A percentile compares a stretch with the other conserved stretches of the same genome.
phyloP scores from a whole-genome alignment of 1,140 invertebrate genomes.

The Stegodyphus mimosarum region DNA sequence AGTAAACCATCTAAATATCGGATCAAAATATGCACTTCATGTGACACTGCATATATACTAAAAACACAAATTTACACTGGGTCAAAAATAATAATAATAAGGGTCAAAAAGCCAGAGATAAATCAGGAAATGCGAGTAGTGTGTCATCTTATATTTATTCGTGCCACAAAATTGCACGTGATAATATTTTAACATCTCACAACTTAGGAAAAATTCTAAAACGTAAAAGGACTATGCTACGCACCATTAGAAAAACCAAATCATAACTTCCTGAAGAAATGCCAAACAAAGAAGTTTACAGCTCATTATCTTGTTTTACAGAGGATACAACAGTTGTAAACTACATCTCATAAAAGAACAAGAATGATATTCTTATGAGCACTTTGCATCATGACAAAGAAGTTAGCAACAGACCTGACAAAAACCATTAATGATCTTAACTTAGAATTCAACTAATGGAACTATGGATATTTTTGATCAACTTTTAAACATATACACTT shows the following conservation, averaged over 20 bases:
- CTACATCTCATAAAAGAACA: slow-evolving; percentile 65
- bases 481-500: slow-evolving; percentile 66
- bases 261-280: not conserved
- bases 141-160: not conserved
- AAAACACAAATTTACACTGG: not conserved
- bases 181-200: not conserved
- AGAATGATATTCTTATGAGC: slow-evolving; percentile 66
- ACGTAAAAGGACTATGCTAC: not conserved
- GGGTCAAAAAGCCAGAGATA: not conserved
- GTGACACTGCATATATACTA: not conserved
- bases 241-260: not conserved
- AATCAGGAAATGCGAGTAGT: not conserved
- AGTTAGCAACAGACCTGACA: slow-evolving; percentile 40
- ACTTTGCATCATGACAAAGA: slow-evolving; percentile 64
- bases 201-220: not conserved
- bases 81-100: no score
- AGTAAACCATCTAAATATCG: not conserved
- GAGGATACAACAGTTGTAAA: slow-evolving; percentile 61
- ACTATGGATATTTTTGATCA: slow-evolving; percentile 69
- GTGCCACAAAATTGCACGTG: not conserved
- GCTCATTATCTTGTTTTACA: slow-evolving; percentile 24
- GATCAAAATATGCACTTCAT: not conserved
- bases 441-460: slow-evolving; percentile 69
- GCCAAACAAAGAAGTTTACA: slow-evolving; percentile 3
- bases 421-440: slow-evolving; percentile 64